Conservation (phyloP, 2,113 vertebrate species). For the Riparia riparia region DNA sequence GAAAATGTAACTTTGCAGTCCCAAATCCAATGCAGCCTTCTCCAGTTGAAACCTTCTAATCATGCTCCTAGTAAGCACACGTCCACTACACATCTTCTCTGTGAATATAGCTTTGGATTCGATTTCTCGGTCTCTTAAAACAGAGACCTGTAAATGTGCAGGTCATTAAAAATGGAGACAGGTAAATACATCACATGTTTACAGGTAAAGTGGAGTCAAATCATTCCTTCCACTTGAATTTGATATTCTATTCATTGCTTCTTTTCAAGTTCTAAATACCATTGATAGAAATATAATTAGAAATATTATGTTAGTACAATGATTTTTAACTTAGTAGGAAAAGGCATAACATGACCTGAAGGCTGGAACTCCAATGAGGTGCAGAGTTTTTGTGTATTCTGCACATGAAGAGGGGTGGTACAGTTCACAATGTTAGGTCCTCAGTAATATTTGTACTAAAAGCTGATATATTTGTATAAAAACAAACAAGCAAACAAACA, state of each 20-base stretch:
- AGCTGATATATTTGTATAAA: rapidly evolving
- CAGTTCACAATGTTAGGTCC: background rate
- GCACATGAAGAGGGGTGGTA: background rate
- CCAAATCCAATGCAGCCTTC: background rate
- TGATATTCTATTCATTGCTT: background rate
- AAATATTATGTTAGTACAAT: background rate
- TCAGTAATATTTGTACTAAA: background rate
- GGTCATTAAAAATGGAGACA: background rate
- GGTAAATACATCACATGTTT: background rate
- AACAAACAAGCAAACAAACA: background rate
- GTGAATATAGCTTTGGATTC: background rate
- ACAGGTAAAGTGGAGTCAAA: background rate
- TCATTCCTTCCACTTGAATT: background rate
- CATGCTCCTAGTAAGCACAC: background rate
- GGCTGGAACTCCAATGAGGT: background rate
- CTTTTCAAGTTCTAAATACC: background rate
- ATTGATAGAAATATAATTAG: background rate
- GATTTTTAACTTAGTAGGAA: background rate
- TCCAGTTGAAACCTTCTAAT: background rate
- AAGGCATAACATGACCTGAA: background rate
- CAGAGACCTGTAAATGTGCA: background rate
- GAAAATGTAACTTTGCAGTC: background rate
- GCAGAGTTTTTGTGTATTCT: background rate
- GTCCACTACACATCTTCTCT: background rate
- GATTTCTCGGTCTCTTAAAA: background rate